Evolutionary conservation across 2,797 vertebrate genomes (phyloP).

Genomic region (Psittacula echo): DNA sequence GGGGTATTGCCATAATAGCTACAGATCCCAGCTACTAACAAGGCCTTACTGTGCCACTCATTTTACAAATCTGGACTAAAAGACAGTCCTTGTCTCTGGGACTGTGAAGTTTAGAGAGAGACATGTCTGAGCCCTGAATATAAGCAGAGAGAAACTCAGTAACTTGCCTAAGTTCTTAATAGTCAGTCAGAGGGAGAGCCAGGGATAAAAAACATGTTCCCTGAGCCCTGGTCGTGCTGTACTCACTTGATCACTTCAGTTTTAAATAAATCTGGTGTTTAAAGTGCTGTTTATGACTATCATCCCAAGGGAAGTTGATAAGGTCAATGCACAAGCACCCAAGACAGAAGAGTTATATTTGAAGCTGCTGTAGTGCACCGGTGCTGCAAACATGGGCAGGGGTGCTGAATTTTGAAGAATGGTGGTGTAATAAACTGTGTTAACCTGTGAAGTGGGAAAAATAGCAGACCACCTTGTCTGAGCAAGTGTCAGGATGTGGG

Average conservation of each 20-base stretch:
- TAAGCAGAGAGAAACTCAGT: not conserved
- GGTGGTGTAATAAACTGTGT: not conserved
- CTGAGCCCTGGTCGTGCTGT: not conserved
- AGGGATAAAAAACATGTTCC: not conserved
- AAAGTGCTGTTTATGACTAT: slow-evolving; percentile 40
- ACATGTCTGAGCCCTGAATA: not conserved
- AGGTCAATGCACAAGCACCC: slow-evolving; percentile 51
- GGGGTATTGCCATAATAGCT: not conserved
- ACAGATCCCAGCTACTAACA: not conserved
- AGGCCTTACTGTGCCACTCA: not conserved
- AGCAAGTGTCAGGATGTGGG: not conserved
- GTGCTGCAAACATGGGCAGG: not conserved
- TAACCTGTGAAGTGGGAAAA: slow-evolving; percentile 12
- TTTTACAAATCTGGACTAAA: slow-evolving; percentile 8
- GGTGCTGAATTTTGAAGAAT: not conserved
- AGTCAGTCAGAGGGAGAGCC: not conserved
- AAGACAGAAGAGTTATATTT: slow-evolving; percentile 10
- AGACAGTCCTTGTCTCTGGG: not conserved
- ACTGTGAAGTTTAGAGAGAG: not conserved
- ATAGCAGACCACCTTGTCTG: not conserved
- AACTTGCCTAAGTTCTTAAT: not conserved
- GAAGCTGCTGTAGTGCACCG: not conserved
- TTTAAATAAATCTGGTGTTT: slow-evolving; percentile 44
- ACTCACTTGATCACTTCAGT: not conserved
- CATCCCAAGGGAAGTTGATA: slow-evolving; percentile 12